Base-by-base conservation (phyloP, 2,113 vertebrate genomes). In the Zosterops japonicus region DNA sequence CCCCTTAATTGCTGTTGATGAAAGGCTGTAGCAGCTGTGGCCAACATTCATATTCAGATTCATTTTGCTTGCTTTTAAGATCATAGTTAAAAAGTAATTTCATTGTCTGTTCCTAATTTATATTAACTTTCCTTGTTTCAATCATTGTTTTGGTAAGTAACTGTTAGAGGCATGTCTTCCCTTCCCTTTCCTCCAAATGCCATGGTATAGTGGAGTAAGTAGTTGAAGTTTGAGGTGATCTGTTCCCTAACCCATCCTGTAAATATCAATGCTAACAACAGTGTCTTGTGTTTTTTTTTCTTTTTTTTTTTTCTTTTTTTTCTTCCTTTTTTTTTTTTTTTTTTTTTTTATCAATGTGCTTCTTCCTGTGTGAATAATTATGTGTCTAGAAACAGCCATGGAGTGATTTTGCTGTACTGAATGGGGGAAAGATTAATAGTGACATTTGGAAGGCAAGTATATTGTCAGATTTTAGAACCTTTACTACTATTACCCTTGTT, bases 371-470 rank as follows among this genome's bases (percentile, higher is more conserved):
- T 98, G 97, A 98, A 98, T 98, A 98, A 98, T 97, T 98, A 92
- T 97, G 95, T 98, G 97, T 98, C 98, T 99, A 99, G 99, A 99
- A 99, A 98, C 99, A 99, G 98, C 98, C 98, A 97, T 99, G 99
- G 99, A 99, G 99, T 99, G 99, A 99, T 98, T 99, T 99, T 99
- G 99, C 98, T 97, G 98, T 99, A 97, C 98, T 98, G 98, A 98
- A 98, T 98, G 98, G 99, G 98, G 99, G 99, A 98, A 99, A 99
- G 98, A 99, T 99, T 99, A 99, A 99, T 99, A 99, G 99, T 99
- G 99, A 99, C 98, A 98, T 99, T 98, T 99, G 99, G 99, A 99
- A 99, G 99, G 99, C 99, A 99, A 99, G 99, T 99, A 99, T 99
- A 97, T 97, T 97, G 97, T 98, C 96, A 98, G 97, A 97, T 97